These are phyloP conservation scores for Marcusenius ussheri DNA, from an alignment of 2,113 vertebrate species.

Conservation along the genomic window DNA sequence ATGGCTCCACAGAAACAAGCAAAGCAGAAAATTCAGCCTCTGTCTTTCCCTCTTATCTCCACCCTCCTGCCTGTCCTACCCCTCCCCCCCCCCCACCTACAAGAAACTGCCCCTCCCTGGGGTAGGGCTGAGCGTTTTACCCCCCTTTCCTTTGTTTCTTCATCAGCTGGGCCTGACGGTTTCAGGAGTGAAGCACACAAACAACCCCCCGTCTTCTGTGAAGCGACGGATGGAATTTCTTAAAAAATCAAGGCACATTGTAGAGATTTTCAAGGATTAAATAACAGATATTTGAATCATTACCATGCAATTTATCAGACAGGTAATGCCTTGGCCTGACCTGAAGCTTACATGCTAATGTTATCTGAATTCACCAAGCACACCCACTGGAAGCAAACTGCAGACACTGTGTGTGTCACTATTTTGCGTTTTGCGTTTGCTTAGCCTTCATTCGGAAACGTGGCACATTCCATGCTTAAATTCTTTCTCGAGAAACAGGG, in stretches of 20 bases:
- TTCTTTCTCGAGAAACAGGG: background rate
- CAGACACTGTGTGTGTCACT: background rate
- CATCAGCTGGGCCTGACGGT: background rate
- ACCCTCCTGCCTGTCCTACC: background rate
- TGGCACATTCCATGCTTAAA: background rate
- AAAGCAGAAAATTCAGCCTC: constrained; percentile 42
- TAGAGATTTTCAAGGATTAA: background rate
- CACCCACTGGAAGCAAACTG: background rate
- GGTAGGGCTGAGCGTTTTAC: constrained; percentile 39
- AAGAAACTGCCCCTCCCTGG: constrained; percentile 1
- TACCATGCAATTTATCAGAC: background rate
- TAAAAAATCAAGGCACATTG: background rate
- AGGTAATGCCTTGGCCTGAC: background rate
- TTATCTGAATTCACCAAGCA: background rate
- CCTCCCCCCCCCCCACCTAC: background rate
- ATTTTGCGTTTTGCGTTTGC: background rate
- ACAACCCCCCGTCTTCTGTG: background rate
- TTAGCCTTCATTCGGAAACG: background rate
- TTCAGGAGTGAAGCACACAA: background rate
- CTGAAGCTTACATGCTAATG: background rate
- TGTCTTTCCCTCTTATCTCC: constrained; percentile 10
- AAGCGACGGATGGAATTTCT: background rate
- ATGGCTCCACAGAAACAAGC: constrained; percentile 42
- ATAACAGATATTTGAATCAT: background rate
- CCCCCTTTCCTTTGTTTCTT: background rate